Evolutionary conservation across 1,140 invertebrate species (phyloP).

Genomic region (Drosophila orena): DNA sequence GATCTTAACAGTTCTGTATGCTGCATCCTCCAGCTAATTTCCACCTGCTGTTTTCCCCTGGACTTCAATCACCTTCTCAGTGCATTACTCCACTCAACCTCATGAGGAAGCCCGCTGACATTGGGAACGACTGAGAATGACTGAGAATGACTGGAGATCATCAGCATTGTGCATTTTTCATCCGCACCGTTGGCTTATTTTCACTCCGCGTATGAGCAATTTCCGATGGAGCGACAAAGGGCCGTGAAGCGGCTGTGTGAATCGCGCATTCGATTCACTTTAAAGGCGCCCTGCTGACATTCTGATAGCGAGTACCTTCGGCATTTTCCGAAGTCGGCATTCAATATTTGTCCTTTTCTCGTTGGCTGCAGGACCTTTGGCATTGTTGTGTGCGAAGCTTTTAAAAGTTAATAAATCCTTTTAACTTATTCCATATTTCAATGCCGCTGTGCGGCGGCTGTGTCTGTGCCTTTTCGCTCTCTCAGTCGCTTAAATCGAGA

Average conservation of each 20-base stretch:
- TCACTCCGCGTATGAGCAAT: conserved; percentile 21
- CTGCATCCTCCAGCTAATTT: not conserved
- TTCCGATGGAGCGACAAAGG: conserved; percentile 37
- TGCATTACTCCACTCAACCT: not conserved
- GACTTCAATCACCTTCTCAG: not conserved
- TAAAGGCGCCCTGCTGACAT: conserved; percentile 33
- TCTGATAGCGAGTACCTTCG: conserved; percentile 28
- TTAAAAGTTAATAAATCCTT: conserved; percentile 84
- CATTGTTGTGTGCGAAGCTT: conserved; percentile 77
- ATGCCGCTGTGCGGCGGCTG: conserved; percentile 45
- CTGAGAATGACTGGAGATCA: conserved; percentile 5
- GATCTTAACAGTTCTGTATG: too few species aligned
- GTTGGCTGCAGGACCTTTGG: conserved; percentile 48
- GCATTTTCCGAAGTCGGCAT: conserved; percentile 35
- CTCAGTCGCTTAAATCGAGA: conserved; percentile 40
- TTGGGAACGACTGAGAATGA: conserved; percentile 14
- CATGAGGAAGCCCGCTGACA: not conserved
- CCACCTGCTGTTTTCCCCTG: not conserved
- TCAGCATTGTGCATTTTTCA: conserved; percentile 5
- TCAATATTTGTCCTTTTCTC: conserved; percentile 41
- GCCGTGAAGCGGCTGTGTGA: conserved; percentile 15
- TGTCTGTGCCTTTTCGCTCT: not conserved
- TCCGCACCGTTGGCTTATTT: not conserved
- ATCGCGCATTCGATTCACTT: conserved; percentile 26
- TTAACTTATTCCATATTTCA: conserved; percentile 82